Percentiles rank a stretch among this genome's conserved stretches.
phyloP scores from a whole-genome alignment of 2,113 vertebrate genomes.

The Triplophysa dalaica region DNA sequence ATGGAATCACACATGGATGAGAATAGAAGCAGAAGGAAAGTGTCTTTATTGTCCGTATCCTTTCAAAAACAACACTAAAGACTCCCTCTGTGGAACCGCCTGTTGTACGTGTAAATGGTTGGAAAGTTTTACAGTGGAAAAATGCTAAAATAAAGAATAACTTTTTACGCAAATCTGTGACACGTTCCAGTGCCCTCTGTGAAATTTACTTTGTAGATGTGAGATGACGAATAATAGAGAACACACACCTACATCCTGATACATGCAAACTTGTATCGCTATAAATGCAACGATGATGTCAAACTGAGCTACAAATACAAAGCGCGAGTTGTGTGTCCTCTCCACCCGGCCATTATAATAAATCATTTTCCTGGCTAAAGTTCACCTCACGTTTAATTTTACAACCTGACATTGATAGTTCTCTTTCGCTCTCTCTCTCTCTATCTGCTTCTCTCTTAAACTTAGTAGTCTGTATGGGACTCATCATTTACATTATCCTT shows the following conservation, averaged over 20 bases:
- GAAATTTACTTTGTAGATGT: constrained; percentile 56
- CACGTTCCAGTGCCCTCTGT: constrained; percentile 68
- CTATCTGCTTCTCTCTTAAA: constrained; percentile 5
- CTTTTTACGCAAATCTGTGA: constrained; percentile 61
- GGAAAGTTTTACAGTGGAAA: constrained; percentile 63
- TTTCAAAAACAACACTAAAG: constrained; percentile 71
- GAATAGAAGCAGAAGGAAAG: constrained; percentile 63
- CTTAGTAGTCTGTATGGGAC: neutral
- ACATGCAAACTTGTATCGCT: neutral
- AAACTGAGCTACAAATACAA: constrained; percentile 21
- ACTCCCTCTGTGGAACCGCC: constrained; percentile 53
- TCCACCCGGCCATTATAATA: constrained; percentile 17
- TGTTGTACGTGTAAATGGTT: constrained; percentile 61
- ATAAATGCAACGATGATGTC: constrained; percentile 26
- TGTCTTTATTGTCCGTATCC: constrained; percentile 74
- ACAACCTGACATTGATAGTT: constrained; percentile 69
- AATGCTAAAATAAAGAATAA: constrained; percentile 60
- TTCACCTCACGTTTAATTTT: constrained; percentile 48
- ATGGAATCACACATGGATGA: constrained; percentile 75
- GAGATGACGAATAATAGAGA: neutral
- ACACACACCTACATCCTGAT: constrained; percentile 63
- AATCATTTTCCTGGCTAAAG: constrained; percentile 33
- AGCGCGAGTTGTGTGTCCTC: constrained; percentile 10
- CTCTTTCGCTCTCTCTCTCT: neutral
- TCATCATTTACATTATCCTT: constrained; percentile 36